Conservation (phyloP, 2,888 invertebrate genomes). For the Lingula anatina region DNA sequence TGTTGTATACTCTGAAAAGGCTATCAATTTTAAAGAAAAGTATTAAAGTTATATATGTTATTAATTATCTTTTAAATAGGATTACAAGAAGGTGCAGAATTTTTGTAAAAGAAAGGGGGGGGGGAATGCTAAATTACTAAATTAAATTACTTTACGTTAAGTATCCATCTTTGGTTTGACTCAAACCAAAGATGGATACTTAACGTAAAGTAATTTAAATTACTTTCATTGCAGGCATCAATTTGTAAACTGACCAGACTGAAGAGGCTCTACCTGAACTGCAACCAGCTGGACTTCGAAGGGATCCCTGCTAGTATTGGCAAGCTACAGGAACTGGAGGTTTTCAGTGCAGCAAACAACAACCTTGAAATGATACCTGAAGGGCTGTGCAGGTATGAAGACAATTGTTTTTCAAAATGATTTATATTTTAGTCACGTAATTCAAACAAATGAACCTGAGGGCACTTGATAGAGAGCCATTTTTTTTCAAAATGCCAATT, state of each 20-base stretch:
- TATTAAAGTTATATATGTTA: too few relatives aligned
- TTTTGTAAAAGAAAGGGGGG: too few relatives aligned
- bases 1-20: too few relatives aligned
- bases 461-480: too few relatives aligned
- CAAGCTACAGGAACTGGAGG: constrained; percentile 84
- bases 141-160: background rate
- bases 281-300: constrained; percentile 91
- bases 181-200: background rate
- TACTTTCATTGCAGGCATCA: constrained; percentile 57
- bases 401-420: background rate
- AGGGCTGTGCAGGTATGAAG: constrained; percentile 77
- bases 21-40: too few relatives aligned
- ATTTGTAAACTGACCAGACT: constrained; percentile 81
- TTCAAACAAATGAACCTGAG: too few relatives aligned
- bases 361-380: constrained; percentile 97
- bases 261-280: constrained; percentile 86
- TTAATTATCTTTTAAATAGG: too few relatives aligned
- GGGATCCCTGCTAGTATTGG: constrained; percentile 98
- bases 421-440: too few relatives aligned
- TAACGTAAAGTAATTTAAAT: background rate
- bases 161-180: background rate
- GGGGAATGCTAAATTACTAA: constrained; percentile 31
- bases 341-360: constrained; percentile 95
- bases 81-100: too few relatives aligned
- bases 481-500: too few relatives aligned